Evolutionary conservation across 2,797 vertebrate genomes (phyloP), one percentile per base, ranked within the genome.

Genomic region (Diplodus puntazzo): DNA sequence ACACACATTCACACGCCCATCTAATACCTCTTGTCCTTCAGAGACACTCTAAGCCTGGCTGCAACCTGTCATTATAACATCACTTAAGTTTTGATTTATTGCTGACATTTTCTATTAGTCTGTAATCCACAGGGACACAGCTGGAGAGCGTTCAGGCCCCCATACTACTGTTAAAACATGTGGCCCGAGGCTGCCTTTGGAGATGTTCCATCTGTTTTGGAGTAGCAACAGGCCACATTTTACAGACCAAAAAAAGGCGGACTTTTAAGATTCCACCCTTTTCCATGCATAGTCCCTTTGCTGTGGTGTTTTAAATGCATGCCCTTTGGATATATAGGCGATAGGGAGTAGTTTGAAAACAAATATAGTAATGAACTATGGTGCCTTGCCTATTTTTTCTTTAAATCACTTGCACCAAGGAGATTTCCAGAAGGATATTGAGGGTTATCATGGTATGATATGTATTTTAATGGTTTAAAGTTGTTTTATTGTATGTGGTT

Each of bases 121-220:
- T 89, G 71, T 93, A 91, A 90, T 92, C 88, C 85, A 80, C 59
- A 4, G 58, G 79, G 74, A 58, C 84, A 84, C 87, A 90, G 88
- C 88, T 92, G 88, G 69, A 87, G 81, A 14, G 73, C 68, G 82
- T 63, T 77, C 75, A 75, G 79, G 5, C 67, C 68, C 72, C 80
- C 46, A 72, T 83, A 83, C 84, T 80, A 75, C 81, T 77, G 70
- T 77, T 83, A 61, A 88, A 87, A 80, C 86, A 82, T 84, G 81
- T 83, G 73, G 87, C 91, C 82, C 17, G 23, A 82, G 90, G 90
- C 91, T 79, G 62, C 75, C 39, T 80, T 54, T 73, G 43, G 89
- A 83, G 81, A 86, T 86, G 76, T 69, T 82, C 90, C 94, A 93
- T 93, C 92, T 94, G 92, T 89, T 94, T 93, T 82, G 64, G 57